These are phyloP conservation scores for Calephelis perditalis DNA, from an alignment of 2,888 invertebrate species.

Conservation along the genomic window DNA sequence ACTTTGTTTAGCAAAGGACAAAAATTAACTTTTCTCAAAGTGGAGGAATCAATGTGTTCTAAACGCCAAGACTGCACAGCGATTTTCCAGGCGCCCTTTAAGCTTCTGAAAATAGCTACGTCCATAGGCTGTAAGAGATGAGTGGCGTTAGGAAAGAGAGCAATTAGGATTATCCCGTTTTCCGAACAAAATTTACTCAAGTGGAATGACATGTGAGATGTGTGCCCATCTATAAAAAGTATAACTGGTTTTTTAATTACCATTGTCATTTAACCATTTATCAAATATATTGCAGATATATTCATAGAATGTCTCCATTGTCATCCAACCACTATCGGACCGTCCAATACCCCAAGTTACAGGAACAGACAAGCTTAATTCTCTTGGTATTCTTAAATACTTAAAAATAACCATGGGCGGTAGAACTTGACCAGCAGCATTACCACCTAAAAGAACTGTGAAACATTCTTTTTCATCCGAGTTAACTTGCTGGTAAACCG, in stretches of 20 bases:
- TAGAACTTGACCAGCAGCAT: constrained; percentile 23
- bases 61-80: constrained; percentile 16
- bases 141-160: constrained; percentile 42
- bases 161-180: constrained; percentile 23
- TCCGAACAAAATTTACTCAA: constrained; percentile 24
- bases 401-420: constrained; percentile 29
- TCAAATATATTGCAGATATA: constrained; percentile 25
- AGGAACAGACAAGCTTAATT: constrained; percentile 22
- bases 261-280: constrained; percentile 23
- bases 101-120: constrained; percentile 41
- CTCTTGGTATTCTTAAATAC: constrained; percentile 25
- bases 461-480: constrained; percentile 27
- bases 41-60: constrained; percentile 19
- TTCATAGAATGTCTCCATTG: constrained; percentile 26
- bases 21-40: constrained; percentile 21
- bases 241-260: constrained; percentile 24
- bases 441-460: constrained; percentile 26
- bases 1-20: constrained; percentile 23
- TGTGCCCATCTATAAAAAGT: constrained; percentile 25
- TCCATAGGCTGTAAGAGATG: constrained; percentile 49
- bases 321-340: constrained; percentile 28
- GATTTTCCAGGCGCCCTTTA: constrained; percentile 31
- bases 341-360: constrained; percentile 26
- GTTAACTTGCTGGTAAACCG: constrained; percentile 25
- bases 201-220: constrained; percentile 22